Percentiles rank a stretch among this genome's conserved stretches.
Evolutionary conservation across 2,888 invertebrate species (phyloP).

Genomic region (Tenthredo livida): DNA sequence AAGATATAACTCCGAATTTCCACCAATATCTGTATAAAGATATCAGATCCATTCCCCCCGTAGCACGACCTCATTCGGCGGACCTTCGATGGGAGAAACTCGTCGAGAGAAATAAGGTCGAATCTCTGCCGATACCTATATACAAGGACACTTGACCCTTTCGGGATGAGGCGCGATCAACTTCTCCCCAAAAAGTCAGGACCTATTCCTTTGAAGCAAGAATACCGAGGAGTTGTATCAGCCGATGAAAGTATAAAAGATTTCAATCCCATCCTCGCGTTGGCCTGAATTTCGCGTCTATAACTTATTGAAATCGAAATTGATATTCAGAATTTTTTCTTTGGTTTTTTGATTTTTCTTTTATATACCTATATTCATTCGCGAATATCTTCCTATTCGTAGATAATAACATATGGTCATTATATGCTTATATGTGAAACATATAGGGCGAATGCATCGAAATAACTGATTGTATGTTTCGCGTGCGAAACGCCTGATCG

Average conservation of each 20-base stretch:
- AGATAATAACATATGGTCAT: background rate
- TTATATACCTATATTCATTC: background rate
- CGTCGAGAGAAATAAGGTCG: constrained; percentile 24
- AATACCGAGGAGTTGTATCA: background rate
- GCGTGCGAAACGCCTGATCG: background rate
- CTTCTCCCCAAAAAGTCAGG: constrained; percentile 1
- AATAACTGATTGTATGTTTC: background rate
- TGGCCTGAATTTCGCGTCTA: background rate
- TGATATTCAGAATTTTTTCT: background rate
- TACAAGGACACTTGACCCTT: constrained; percentile 43
- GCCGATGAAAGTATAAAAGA: background rate
- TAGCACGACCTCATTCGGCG: constrained; percentile 35
- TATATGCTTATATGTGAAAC: background rate
- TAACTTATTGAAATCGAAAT: background rate
- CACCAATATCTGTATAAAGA: constrained; percentile 44
- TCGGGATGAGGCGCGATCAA: constrained; percentile 4
- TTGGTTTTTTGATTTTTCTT: too few relatives aligned
- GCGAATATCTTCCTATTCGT: background rate
- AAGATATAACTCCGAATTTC: constrained; percentile 43
- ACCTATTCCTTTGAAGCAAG: background rate
- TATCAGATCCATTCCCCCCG: constrained; percentile 44
- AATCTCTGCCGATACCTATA: constrained; percentile 16
- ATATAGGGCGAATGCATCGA: background rate
- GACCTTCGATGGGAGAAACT: constrained; percentile 29
- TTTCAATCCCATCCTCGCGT: background rate